phyloP scores from a whole-genome alignment of 2,888 invertebrate species.

The Tipula vernalis region DNA sequence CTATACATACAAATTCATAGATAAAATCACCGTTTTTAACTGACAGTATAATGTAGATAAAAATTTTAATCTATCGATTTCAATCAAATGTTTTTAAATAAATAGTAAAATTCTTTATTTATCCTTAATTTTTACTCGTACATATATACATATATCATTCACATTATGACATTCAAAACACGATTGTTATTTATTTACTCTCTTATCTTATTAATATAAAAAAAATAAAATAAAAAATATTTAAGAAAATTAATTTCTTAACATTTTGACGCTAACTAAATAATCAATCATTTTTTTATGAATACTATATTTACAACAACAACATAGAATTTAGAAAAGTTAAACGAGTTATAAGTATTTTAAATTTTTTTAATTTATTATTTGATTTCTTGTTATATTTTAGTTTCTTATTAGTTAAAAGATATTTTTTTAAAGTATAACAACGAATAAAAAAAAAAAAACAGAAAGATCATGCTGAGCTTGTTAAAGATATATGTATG shows the following conservation, averaged over 20 bases:
- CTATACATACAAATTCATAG: not conserved
- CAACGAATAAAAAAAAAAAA: not conserved
- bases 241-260: conserved; percentile 4
- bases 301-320: not conserved
- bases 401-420: not conserved
- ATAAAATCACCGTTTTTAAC: not conserved
- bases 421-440: not conserved
- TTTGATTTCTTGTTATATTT: conserved; percentile 4
- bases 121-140: not conserved
- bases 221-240: not conserved
- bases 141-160: not conserved
- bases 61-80: not conserved
- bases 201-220: not conserved
- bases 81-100: not conserved
- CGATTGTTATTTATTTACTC: not conserved
- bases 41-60: not conserved
- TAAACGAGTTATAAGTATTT: not conserved
- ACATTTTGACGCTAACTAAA: conserved; percentile 1
- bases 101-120: not conserved
- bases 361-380: not conserved
- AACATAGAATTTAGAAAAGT: not conserved
- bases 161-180: not conserved
- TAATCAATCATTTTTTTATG: not conserved
- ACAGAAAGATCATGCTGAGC: not conserved
- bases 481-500: not conserved